These are phyloP conservation scores for Apodemus speciosus DNA, from an alignment of 2,113 vertebrate species.

Conservation along the genomic window DNA sequence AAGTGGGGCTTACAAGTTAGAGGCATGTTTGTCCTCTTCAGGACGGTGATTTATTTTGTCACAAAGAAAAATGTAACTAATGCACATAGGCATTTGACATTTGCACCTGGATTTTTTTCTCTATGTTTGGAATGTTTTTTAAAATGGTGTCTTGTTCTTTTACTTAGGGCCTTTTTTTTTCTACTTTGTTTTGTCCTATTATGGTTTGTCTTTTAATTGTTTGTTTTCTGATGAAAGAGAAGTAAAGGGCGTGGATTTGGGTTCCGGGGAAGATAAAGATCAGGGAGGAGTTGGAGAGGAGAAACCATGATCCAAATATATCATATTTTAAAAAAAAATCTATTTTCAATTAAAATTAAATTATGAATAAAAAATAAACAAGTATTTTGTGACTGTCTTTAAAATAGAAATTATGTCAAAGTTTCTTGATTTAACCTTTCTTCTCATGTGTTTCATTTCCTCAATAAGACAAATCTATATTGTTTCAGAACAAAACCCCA, in stretches of 20 bases:
- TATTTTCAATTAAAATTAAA: background rate
- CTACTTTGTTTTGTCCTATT: background rate
- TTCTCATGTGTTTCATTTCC: conserved; percentile 51
- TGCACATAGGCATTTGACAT: background rate
- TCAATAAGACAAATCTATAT: conserved; percentile 6
- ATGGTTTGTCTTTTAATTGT: background rate
- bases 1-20: background rate
- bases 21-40: background rate
- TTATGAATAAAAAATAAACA: background rate
- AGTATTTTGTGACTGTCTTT: conserved; percentile 21
- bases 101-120: background rate
- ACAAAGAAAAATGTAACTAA: background rate
- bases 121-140: conserved; percentile 30
- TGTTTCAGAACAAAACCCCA: conserved; percentile 19
- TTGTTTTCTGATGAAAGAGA: background rate
- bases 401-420: conserved; percentile 42
- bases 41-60: background rate
- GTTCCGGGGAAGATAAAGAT: no score
- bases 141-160: background rate
- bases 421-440: background rate
- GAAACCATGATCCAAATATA: background rate
- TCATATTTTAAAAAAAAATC: background rate
- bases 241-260: background rate
- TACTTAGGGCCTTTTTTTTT: background rate
- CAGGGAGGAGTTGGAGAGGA: background rate